Evolutionary conservation across 2,113 vertebrate species (phyloP), one percentile per base, ranked within the genome.

Genomic region (Oryctolagus cuniculus): DNA sequence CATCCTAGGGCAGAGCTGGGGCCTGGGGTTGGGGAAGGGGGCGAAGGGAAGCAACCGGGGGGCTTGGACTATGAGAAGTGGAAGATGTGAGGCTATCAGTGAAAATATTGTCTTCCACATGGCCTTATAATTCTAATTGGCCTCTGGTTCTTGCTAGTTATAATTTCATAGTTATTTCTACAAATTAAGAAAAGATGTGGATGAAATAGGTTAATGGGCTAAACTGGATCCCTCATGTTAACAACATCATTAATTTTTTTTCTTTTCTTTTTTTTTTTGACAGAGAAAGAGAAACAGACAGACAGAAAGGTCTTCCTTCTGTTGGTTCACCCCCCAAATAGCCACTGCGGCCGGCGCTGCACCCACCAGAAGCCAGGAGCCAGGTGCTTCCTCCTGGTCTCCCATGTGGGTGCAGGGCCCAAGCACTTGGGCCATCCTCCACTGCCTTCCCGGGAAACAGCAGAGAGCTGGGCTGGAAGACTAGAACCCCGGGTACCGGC

Each of bases 81-180:
- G n/a, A 44, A 44, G 44, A 44, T 6, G 44, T 44, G 5, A 58
- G 79, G 36, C 31, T n/a, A 49, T 5, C 6, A 4, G 34, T 58
- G 36, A 74, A 84, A 75, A 51, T 29, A 61, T 79, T 80, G 25
- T 84, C 66, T 25, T 95, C 34, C 49, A 8, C 13, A 25, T 84
- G 72, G 66, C 83, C 8, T 84, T 87, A 64, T 75, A 69, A 61
- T 84, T 67, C 53, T 84, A 81, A 93, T 19, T 49, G 66, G 38
- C 13, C 66, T 80, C 78, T 75, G 51, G 44, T 92, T 94, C 84
- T 89, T 95, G 89, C 89, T 87, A 29, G 34, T 66, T 89, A 51
- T 72, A 70, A 92, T 90, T 92, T 51, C 72, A 83, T 70, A 21
- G 34, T 80, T 36, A 25, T 77, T 80, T 74, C 25, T 66, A 95